Percentiles rank a stretch among this genome's conserved stretches.
Conservation (phyloP, 2,888 invertebrate species). For the Euphydryas editha region DNA sequence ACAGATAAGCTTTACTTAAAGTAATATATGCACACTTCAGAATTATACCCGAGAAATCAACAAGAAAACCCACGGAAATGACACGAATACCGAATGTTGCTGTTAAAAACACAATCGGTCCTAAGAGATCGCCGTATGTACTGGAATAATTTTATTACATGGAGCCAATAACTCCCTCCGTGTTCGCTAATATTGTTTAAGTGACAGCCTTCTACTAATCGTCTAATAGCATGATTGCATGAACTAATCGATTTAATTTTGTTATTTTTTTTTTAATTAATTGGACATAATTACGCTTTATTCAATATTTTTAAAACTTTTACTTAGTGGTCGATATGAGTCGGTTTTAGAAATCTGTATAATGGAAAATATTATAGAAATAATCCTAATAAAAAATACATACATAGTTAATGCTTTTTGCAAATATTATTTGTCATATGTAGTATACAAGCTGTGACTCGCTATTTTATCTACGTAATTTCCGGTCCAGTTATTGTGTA, state of each 20-base stretch:
- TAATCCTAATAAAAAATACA: no score
- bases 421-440: no score
- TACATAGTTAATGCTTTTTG: no score
- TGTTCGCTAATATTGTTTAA: conserved; percentile 26
- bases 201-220: conserved; percentile 16
- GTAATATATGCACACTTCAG: conserved; percentile 62
- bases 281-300: not conserved
- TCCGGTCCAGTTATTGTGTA: no score
- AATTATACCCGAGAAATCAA: conserved; percentile 61
- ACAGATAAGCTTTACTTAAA: conserved; percentile 24
- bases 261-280: not conserved
- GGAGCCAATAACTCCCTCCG: conserved; percentile 37
- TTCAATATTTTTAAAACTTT: not conserved
- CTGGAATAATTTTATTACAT: conserved; percentile 36
- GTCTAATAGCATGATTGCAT: conserved; percentile 34
- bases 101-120: conserved; percentile 60
- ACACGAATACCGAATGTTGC: conserved; percentile 54
- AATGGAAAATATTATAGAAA: no score
- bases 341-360: no score
- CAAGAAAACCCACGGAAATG: conserved; percentile 61
- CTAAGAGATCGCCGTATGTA: conserved; percentile 61
- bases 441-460: no score
- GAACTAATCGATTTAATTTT: not conserved
- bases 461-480: no score
- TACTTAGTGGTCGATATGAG: not conserved